phyloP scores from a whole-genome alignment of 2,113 vertebrate genomes.

The Phasianus colchicus region DNA sequence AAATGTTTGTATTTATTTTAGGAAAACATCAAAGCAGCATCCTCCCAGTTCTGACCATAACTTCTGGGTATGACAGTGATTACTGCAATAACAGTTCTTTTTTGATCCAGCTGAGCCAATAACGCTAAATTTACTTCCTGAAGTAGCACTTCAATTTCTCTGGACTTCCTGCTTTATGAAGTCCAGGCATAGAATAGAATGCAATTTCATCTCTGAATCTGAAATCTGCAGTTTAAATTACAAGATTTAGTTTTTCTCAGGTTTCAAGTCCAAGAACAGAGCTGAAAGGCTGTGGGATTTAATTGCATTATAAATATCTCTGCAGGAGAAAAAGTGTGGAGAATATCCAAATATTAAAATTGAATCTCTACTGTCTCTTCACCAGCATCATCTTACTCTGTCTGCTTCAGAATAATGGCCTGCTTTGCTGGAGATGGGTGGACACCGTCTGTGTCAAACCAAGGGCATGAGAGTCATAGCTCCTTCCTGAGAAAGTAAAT shows the following conservation, averaged over 20 bases:
- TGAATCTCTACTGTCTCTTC: background rate
- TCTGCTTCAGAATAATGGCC: background rate
- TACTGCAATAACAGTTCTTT: background rate
- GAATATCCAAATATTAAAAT: background rate
- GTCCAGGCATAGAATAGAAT: background rate
- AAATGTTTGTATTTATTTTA: conserved; percentile 31
- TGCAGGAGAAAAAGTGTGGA: background rate
- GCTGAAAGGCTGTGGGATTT: background rate
- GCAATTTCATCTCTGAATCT: background rate
- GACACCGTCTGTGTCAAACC: background rate
- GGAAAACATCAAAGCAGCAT: conserved; percentile 2
- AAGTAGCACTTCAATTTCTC: background rate
- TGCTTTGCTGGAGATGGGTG: rapidly evolving
- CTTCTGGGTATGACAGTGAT: background rate
- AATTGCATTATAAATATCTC: background rate
- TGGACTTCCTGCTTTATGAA: background rate
- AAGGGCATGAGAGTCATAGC: background rate
- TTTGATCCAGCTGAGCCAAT: background rate
- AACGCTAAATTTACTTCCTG: background rate
- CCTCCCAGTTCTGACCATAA: background rate
- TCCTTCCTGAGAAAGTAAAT: background rate
- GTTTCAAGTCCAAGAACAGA: background rate
- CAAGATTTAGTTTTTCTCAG: background rate
- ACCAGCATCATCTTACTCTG: background rate
- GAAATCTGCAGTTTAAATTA: background rate